These are phyloP conservation scores for Ciconia stormi DNA, from an alignment of 2,113 vertebrate species.

Conservation along the genomic window DNA sequence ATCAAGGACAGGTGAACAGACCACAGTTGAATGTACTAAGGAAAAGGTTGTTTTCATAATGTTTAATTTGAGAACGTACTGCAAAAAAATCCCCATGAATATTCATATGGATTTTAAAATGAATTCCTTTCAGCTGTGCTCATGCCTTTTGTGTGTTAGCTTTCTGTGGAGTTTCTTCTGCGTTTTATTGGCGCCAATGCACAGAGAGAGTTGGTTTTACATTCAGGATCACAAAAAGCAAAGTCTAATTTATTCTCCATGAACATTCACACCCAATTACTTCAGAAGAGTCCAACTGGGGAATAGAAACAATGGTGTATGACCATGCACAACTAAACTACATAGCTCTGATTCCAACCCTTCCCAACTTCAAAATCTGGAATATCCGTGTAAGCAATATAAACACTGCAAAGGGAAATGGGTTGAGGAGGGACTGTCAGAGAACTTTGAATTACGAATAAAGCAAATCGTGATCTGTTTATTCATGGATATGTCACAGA, in stretches of 20 bases:
- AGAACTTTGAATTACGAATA: slow-evolving; percentile 25
- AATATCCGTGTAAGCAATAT: neutral
- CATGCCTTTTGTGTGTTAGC: slow-evolving; percentile 32
- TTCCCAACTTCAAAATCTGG: neutral
- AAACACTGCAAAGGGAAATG: neutral
- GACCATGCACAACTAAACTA: neutral
- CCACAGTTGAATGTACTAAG: neutral
- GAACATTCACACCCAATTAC: slow-evolving; percentile 43
- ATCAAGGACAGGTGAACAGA: neutral
- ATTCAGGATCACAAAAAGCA: slow-evolving; percentile 37
- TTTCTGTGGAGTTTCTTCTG: slow-evolving; percentile 21
- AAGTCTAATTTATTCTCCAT: slow-evolving; percentile 44
- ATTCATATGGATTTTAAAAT: slow-evolving; percentile 51
- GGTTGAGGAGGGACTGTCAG: neutral
- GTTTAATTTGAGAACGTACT: neutral
- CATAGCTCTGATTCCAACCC: neutral
- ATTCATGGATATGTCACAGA: slow-evolving; percentile 6
- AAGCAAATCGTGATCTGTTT: slow-evolving; percentile 35
- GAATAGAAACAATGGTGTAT: neutral
- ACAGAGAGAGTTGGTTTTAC: slow-evolving; percentile 22
- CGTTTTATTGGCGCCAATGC: neutral
- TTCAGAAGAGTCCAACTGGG: slow-evolving; percentile 43
- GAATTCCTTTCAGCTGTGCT: slow-evolving; percentile 38
- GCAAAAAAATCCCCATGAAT: neutral
- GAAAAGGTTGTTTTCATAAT: neutral